Conservation (phyloP, 1,140 invertebrate genomes). For the Armadillidium nasatum region DNA sequence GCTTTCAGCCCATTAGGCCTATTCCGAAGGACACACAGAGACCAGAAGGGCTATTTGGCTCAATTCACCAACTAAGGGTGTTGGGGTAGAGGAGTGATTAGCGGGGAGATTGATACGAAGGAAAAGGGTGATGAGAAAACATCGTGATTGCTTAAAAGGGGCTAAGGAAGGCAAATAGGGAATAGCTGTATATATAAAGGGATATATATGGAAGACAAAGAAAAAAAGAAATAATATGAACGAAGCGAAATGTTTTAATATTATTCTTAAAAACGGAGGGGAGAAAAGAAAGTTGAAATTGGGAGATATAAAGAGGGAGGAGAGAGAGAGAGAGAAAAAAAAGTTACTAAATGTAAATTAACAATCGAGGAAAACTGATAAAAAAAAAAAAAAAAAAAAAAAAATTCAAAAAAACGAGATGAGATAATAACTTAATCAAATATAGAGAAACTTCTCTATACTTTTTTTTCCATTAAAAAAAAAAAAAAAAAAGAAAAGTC, state of each 20-base stretch:
- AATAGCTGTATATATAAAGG: neutral
- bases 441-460: neutral
- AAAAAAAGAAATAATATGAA: neutral
- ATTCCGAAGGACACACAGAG: conserved; percentile 2
- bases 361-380: neutral
- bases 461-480: neutral
- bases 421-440: neutral
- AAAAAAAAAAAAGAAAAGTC: no score
- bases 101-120: neutral
- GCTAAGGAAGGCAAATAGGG: neutral
- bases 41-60: neutral
- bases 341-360: neutral
- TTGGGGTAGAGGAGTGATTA: neutral
- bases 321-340: neutral
- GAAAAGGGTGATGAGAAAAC: conserved; percentile 5
- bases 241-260: no score
- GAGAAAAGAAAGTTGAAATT: neutral
- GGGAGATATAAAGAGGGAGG: neutral
- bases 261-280: neutral
- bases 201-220: neutral
- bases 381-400: neutral
- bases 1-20: conserved; percentile 3
- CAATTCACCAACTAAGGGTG: neutral
- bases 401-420: neutral
- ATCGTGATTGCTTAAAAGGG: neutral